phyloP scores from a whole-genome alignment of 1,140 invertebrate species.

The Megalopta genalis region DNA sequence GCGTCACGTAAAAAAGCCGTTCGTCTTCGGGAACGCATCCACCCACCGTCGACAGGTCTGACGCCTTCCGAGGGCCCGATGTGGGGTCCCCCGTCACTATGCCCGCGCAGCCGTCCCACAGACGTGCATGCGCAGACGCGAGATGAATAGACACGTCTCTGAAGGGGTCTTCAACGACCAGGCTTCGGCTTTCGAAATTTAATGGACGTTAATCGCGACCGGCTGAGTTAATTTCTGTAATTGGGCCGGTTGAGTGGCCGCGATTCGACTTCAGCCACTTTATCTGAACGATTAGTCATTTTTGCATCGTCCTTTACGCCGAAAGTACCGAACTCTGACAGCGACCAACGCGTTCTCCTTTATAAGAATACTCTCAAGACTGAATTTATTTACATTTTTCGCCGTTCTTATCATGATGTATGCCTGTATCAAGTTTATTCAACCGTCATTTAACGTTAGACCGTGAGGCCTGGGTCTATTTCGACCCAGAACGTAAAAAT shows the following conservation, averaged over 20 bases:
- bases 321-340: too few relatives aligned
- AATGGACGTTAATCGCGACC: constrained; percentile 28
- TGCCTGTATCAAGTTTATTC: too few relatives aligned
- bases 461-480: too few relatives aligned
- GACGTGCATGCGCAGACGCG: neutral
- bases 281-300: too few relatives aligned
- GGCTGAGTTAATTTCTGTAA: constrained; percentile 19
- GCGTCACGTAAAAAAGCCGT: constrained; percentile 71
- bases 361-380: too few relatives aligned
- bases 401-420: too few relatives aligned
- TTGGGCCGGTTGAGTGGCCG: neutral
- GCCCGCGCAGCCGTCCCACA: neutral
- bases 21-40: constrained; percentile 58
- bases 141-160: neutral
- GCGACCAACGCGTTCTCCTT: too few relatives aligned
- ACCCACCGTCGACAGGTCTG: constrained; percentile 62
- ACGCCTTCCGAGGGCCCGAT: constrained; percentile 34
- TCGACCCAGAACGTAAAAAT: too few relatives aligned
- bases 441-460: too few relatives aligned
- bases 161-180: neutral
- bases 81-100: constrained; percentile 11
- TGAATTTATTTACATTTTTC: too few relatives aligned
- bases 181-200: constrained; percentile 26
- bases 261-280: neutral
- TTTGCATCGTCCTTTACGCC: too few relatives aligned